phyloP scores from a whole-genome alignment of 2,888 invertebrate genomes.

The Adelphocoris suturalis region DNA sequence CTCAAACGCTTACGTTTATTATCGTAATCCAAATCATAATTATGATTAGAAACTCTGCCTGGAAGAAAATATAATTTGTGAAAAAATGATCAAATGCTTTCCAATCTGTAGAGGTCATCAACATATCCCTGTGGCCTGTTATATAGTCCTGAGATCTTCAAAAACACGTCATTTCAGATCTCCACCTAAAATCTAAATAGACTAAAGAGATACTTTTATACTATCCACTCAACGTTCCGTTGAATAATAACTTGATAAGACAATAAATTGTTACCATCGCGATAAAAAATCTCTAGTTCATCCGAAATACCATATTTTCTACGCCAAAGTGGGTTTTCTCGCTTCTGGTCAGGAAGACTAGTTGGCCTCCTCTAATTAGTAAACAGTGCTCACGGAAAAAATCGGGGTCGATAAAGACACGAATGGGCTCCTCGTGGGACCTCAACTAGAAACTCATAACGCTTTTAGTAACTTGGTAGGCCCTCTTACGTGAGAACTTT shows the following conservation, averaged over 20 bases:
- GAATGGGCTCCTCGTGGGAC: constrained; percentile 13
- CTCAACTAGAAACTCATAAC: constrained; percentile 7
- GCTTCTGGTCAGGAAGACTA: neutral
- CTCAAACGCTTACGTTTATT: no score
- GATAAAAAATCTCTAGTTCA: neutral
- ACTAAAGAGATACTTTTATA: no score
- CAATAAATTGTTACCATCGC: neutral
- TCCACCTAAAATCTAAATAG: no score
- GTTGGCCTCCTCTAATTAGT: neutral
- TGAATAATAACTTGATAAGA: neutral
- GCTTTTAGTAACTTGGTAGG: neutral
- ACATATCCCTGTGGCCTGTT: no score
- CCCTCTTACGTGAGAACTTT: neutral
- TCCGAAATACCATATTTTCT: neutral
- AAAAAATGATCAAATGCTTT: no score
- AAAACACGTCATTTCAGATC: no score
- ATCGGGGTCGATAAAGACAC: constrained; percentile 1
- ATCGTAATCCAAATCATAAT: no score
- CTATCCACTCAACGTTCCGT: neutral
- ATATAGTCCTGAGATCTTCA: no score
- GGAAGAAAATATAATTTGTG: no score
- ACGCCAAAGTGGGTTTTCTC: neutral
- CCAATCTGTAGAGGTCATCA: no score
- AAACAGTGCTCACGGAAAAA: neutral
- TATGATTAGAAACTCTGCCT: no score